Evolutionary conservation across 2,888 invertebrate genomes (phyloP).

Genomic region (Leptopilina myrica): DNA sequence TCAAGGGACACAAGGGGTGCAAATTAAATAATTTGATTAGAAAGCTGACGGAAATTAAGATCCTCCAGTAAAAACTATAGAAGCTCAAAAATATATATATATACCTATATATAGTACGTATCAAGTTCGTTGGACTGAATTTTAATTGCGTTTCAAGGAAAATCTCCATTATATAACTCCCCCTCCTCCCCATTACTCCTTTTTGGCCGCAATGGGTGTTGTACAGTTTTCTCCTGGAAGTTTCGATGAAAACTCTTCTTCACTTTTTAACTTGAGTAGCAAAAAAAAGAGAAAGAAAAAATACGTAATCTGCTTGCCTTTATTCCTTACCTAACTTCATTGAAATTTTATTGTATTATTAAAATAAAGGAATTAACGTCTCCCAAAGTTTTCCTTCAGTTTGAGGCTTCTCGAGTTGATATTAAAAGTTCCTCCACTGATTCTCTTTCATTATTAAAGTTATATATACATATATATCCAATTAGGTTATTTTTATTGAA

Average conservation of each 20-base stretch:
- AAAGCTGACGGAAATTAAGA: conserved; percentile 68
- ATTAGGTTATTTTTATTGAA: not conserved
- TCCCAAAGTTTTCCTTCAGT: conserved; percentile 17
- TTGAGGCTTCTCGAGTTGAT: conserved; percentile 15
- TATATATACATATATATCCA: not conserved
- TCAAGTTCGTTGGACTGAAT: conserved; percentile 57
- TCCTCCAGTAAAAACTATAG: conserved; percentile 60
- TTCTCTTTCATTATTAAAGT: not conserved
- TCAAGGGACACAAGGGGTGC: conserved; percentile 63
- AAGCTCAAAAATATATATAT: conserved; percentile 53
- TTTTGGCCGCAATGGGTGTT: conserved; percentile 46
- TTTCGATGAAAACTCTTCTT: conserved; percentile 48
- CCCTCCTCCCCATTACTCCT: conserved; percentile 40
- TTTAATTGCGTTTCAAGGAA: conserved; percentile 60
- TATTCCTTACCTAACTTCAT: conserved; percentile 45
- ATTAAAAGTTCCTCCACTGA: conserved; percentile 15
- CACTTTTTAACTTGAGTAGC: conserved; percentile 43
- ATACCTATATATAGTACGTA: not conserved
- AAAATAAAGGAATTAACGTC: conserved; percentile 46
- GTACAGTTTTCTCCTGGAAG: conserved; percentile 44
- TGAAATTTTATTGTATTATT: conserved; percentile 54
- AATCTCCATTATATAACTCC: conserved; percentile 48
- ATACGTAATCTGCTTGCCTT: conserved; percentile 45
- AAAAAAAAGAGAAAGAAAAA: conserved; percentile 8
- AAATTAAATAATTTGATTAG: conserved; percentile 74